Percentiles rank a stretch among this genome's conserved stretches.
Evolutionary conservation across 2,113 vertebrate species (phyloP).

Genomic region (Phalacrocorax pelagicus): DNA sequence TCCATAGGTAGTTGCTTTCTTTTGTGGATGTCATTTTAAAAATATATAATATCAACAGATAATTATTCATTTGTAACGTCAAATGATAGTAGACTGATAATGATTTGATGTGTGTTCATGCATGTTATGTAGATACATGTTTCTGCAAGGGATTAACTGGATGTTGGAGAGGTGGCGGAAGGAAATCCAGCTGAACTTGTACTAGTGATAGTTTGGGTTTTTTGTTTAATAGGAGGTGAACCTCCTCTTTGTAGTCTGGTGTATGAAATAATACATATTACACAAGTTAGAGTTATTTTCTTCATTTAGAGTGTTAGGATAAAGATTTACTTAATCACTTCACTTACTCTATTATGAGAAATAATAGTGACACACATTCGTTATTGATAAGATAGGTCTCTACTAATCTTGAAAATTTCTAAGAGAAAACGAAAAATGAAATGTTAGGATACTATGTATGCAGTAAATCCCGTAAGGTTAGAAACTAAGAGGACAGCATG

Average conservation of each 20-base stretch:
- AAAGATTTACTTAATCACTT: slow-evolving; percentile 54
- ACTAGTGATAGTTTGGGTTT: neutral
- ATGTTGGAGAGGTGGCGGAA: neutral
- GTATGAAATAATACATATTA: slow-evolving; percentile 23
- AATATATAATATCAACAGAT: neutral
- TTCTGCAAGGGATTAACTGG: neutral
- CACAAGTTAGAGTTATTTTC: neutral
- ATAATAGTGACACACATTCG: neutral
- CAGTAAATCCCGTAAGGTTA: neutral
- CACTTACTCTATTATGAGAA: slow-evolving; percentile 44
- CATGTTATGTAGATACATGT: neutral
- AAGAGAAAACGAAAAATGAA: neutral
- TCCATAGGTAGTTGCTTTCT: neutral
- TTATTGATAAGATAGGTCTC: neutral
- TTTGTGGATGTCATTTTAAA: neutral
- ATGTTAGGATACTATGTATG: neutral
- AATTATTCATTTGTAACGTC: neutral
- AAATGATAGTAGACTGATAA: neutral
- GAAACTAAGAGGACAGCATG: neutral
- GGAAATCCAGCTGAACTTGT: neutral
- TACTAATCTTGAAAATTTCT: neutral
- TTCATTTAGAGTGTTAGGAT: slow-evolving; percentile 38
- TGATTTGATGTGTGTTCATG: neutral
- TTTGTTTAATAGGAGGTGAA: slow-evolving; percentile 11
- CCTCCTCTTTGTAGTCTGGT: neutral